Evolutionary conservation across 2,113 vertebrate genomes (phyloP), one percentile per base, ranked within the genome.

Genomic region (Ptilorrhoa leucosticta): DNA sequence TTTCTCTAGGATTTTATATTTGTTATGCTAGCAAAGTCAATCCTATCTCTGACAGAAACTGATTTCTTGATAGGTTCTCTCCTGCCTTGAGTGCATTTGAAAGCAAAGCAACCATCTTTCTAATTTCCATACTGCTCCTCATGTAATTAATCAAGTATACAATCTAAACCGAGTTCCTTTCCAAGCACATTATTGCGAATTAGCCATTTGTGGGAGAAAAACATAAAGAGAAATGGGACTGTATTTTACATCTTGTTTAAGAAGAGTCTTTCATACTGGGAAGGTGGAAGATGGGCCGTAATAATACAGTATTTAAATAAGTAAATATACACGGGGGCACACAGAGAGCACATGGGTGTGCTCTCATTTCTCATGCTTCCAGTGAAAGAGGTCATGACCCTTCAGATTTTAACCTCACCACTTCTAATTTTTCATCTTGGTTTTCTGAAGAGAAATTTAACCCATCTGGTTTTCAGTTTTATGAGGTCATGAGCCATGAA

Each of bases 101-200:
- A 89, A 95, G 84, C 40, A 65, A 94, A 86, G 68, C 82, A 84
- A 66, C 50, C n/a, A 53, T 45, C 58, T 65, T 75, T 89, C 91
- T 71, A 63, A 93, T 94, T 83, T 84, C 89, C 68, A 96, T 82
- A 81, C 37, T 39, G 58, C 50, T 96, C 60, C 84, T 91, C 33
- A 30, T 72, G n/a, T 64, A 96, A 96, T 95, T 94, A 94, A 97
- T 88, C 83, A 90, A 92, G 91, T 90, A 91, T 35, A 63, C 72
- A 53, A 70, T 82, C 95, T 82, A 94, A 70, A 92, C 31, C 1
- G 5, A 88, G 75, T 97, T 95, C 58, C 83, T 73, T 92, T 88
- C 64, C 70, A 93, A 92, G 76, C 19, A 14, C 56, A 51, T 88
- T 93, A 90, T 12, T 78, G 54, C 20, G 5, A 94, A 91, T 84